phyloP scores from a whole-genome alignment of 1,140 invertebrate genomes.

The Gryon sp. region DNA sequence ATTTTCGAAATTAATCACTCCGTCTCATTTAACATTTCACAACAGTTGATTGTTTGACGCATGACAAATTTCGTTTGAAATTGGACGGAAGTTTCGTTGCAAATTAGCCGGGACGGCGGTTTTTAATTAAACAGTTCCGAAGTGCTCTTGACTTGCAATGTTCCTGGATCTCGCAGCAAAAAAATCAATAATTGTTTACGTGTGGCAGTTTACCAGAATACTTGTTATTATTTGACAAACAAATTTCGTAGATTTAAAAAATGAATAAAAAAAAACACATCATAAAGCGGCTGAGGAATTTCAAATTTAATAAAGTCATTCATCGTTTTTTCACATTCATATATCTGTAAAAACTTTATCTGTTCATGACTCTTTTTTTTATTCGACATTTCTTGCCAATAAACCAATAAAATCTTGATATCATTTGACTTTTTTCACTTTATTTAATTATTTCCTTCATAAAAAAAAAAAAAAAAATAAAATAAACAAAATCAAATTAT shows the following conservation, averaged over 20 bases:
- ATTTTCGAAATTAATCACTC: slow-evolving; percentile 16
- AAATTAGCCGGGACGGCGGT: slow-evolving; percentile 21
- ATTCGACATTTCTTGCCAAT: too few species aligned
- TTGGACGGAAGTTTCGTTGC: slow-evolving; percentile 38
- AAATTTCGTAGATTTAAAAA: not conserved
- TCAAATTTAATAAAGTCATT: too few species aligned
- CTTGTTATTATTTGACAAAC: slow-evolving; percentile 9
- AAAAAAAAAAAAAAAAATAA: not conserved
- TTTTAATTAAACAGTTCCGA: slow-evolving; percentile 47
- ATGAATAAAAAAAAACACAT: too few species aligned
- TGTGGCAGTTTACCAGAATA: not conserved
- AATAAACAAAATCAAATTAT: not conserved
- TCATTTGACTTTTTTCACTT: too few species aligned
- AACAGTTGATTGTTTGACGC: slow-evolving; percentile 23
- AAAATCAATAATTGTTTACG: slow-evolving; percentile 1
- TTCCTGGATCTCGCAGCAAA: slow-evolving; percentile 6
- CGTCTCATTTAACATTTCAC: slow-evolving; percentile 8
- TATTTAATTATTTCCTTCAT: too few species aligned
- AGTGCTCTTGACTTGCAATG: slow-evolving; percentile 26
- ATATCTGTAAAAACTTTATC: too few species aligned
- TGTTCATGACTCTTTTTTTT: too few species aligned
- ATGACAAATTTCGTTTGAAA: slow-evolving; percentile 37
- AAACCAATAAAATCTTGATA: too few species aligned
- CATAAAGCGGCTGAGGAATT: too few species aligned
- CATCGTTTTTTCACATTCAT: too few species aligned